Evolutionary conservation across 2,113 vertebrate genomes (phyloP), one percentile per base, ranked within the genome.

Genomic region (Myodes glareolus): DNA sequence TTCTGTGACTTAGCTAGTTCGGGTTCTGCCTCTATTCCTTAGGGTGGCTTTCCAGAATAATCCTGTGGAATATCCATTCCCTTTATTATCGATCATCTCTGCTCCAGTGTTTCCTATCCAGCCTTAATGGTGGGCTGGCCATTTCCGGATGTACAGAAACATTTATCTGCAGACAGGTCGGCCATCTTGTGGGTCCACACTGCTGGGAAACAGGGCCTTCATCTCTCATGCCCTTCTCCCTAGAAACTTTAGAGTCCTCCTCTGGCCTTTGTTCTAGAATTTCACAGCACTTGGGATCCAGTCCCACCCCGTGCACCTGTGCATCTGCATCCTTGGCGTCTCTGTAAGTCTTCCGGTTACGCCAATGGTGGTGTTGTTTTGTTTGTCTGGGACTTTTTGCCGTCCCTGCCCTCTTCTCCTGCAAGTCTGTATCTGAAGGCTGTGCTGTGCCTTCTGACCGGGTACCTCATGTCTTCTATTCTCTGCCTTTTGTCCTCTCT

Each of bases 381-480:
- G 61, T 63, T 63, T 63, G 61, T 27, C 27, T 63, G 61, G 21
- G 55, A 58, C 33, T 67, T 36, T 52, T 19, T 33, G 3, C 36
- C 47, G 80, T 42, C 39, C 90, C 61, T 58, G 11, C 45, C 58
- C 9, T 33, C 50, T 52, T 19, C n/a, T 96, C 50, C 70, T 45
- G 33, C 50, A 70, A 68, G 14, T 39, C 31, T 7, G 31, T 6
- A 8, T 39, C 47, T 39, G 36, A 88, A 17, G 16, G 11, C 72
- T 21, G 4, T 7, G 5, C 72, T 16, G 6, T 5, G 3, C 4
- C 29, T 45, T 36, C 50, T 8, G 4, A 9, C 25, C 0, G 0
- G 36, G 5, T 3, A 39, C 47, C n/a, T n/a, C 4, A 0, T 27
- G 50, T 33, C 88, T 82, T 55, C 14, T 8, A 16, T 45, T 75